phyloP scores from a whole-genome alignment of 2,113 vertebrate genomes.

The Condylura cristata region DNA sequence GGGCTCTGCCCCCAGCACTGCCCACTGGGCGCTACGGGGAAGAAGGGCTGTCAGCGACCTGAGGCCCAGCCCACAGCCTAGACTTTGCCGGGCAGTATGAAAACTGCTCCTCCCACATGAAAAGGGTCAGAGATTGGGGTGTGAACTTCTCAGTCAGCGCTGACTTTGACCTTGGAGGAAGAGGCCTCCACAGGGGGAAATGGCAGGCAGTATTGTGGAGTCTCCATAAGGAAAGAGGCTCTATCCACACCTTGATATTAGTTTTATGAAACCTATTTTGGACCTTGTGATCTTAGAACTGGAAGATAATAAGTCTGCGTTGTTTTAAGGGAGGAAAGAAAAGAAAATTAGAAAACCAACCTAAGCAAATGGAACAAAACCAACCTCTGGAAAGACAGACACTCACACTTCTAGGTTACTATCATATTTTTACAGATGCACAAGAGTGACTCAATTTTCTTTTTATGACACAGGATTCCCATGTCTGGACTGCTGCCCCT shows the following conservation, averaged over 20 bases:
- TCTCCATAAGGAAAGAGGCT: neutral
- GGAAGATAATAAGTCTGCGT: neutral
- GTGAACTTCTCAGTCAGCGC: neutral
- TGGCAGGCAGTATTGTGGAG: neutral
- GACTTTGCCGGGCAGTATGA: no score
- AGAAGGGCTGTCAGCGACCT: neutral
- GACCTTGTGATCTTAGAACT: neutral
- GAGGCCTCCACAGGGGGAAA: neutral
- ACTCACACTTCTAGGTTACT: neutral
- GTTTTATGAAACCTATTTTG: neutral
- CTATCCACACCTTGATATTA: neutral
- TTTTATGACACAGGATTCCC: no score
- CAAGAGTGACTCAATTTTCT: neutral
- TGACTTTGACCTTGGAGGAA: neutral
- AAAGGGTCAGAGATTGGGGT: neutral
- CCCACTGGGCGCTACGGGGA: accelerated
- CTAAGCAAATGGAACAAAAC: neutral
- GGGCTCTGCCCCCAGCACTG: neutral
- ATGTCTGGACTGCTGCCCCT: no score
- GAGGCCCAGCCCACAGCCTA: neutral
- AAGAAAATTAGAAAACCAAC: neutral
- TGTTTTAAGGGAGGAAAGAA: neutral
- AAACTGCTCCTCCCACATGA: neutral
- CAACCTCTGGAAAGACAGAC: neutral
- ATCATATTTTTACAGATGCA: neutral